Conservation (phyloP, 1,140 invertebrate species). For the Drosophila dunni region DNA sequence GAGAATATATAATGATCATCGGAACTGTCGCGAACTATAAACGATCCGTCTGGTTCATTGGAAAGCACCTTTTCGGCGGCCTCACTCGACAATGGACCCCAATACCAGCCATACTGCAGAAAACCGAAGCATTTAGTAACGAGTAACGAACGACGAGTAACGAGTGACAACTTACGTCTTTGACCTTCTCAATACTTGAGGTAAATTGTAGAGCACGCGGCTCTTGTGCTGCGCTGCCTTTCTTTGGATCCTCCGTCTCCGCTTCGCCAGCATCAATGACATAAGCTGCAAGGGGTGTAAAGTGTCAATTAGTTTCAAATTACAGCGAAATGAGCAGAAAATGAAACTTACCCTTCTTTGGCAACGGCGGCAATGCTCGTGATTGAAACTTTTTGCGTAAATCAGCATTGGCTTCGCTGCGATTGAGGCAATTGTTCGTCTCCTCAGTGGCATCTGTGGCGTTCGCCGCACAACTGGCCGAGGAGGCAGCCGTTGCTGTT, state of each 20-base stretch:
- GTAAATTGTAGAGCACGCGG: slow-evolving; percentile 91
- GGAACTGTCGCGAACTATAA: slow-evolving; percentile 98
- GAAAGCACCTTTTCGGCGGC: slow-evolving; percentile 96
- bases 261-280: slow-evolving; percentile 71
- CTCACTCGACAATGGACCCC: slow-evolving; percentile 97
- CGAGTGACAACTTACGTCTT: slow-evolving; percentile 90
- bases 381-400: slow-evolving; percentile 86
- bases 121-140: background rate
- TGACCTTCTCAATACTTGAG: slow-evolving; percentile 96
- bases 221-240: slow-evolving; percentile 54
- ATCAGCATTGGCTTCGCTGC: slow-evolving; percentile 75
- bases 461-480: slow-evolving; percentile 2
- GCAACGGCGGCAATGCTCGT: slow-evolving; percentile 92
- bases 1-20: slow-evolving; percentile 99
- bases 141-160: background rate
- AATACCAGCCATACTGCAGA: slow-evolving; percentile 98
- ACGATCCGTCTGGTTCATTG: slow-evolving; percentile 97
- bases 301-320: background rate
- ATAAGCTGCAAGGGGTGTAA: slow-evolving; percentile 51
- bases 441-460: slow-evolving; percentile 39
- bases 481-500: background rate
- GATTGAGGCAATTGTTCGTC: slow-evolving; percentile 38
- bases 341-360: slow-evolving; percentile 85
- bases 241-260: slow-evolving; percentile 68
- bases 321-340: too few relatives aligned